phyloP scores from a whole-genome alignment of 2,888 invertebrate species.

The Stenichneumon culpator region DNA sequence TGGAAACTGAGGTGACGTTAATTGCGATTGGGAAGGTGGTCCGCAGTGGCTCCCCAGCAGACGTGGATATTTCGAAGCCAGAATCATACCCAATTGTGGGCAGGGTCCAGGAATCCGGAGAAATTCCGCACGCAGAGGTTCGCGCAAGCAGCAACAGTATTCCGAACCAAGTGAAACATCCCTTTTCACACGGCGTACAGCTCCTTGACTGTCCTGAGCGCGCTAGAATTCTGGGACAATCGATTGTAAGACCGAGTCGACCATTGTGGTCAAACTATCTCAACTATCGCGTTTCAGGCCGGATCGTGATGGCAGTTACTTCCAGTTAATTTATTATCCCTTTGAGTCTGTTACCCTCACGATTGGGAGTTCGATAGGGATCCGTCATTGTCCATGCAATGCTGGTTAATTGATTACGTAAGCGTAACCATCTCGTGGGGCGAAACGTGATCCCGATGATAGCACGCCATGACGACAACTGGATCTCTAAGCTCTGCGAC shows the following conservation, averaged over 20 bases:
- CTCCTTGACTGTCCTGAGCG: conserved; percentile 21
- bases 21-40: conserved; percentile 43
- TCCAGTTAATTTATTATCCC: not conserved
- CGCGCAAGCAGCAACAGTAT: conserved; percentile 41
- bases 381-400: no score
- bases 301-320: conserved; percentile 30
- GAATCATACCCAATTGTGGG: conserved; percentile 58
- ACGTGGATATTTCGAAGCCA: conserved; percentile 28
- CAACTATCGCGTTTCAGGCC: conserved; percentile 52
- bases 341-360: not conserved
- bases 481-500: no score
- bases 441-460: no score
- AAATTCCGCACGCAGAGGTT: conserved; percentile 56
- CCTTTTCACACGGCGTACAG: conserved; percentile 47
- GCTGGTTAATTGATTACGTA: no score
- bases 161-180: conserved; percentile 59
- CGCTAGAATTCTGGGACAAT: conserved; percentile 53
- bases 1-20: conserved; percentile 31
- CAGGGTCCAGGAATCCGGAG: conserved; percentile 53
- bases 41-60: not conserved
- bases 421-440: no score
- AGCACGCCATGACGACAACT: no score
- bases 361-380: no score
- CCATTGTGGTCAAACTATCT: conserved; percentile 61
- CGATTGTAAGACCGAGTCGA: conserved; percentile 62